Conservation (phyloP, 2,113 vertebrate genomes). For the Pseudorectes ferrugineus region DNA sequence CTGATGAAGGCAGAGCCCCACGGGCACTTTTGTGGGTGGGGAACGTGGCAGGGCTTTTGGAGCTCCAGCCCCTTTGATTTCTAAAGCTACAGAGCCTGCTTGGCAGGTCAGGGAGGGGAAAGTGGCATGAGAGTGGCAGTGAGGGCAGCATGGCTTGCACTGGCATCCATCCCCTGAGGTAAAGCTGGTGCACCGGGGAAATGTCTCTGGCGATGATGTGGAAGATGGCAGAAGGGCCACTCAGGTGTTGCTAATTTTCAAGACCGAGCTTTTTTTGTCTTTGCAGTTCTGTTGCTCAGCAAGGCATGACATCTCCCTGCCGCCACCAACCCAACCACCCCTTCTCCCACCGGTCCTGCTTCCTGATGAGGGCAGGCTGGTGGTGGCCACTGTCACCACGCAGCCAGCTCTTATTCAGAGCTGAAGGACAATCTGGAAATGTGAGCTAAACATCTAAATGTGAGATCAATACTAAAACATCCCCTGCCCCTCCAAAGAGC, state of each 20-base stretch:
- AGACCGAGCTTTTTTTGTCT: not conserved
- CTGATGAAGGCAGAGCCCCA: not conserved
- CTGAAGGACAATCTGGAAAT: not conserved
- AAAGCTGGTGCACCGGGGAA: not conserved
- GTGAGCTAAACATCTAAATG: not conserved
- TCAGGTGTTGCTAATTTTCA: constrained; percentile 54
- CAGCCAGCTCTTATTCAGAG: not conserved
- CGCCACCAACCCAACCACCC: fast-evolving
- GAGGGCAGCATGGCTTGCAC: not conserved
- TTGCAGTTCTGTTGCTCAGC: not conserved
- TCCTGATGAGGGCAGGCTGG: not conserved
- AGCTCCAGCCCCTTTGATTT: not conserved
- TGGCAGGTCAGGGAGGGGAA: not conserved
- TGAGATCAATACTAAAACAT: not conserved
- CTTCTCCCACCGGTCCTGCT: not conserved
- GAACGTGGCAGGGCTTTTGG: not conserved
- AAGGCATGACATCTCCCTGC: not conserved
- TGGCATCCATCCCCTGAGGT: not conserved
- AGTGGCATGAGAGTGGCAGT: not conserved
- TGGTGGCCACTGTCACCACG: not conserved
- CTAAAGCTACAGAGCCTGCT: not conserved
- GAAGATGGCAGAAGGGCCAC: not conserved
- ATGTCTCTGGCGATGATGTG: constrained; percentile 25
- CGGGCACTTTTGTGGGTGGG: not conserved
- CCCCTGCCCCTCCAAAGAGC: not conserved